Evolutionary conservation across 2,797 vertebrate species (phyloP).

Genomic region (Choloepus didactylus): DNA sequence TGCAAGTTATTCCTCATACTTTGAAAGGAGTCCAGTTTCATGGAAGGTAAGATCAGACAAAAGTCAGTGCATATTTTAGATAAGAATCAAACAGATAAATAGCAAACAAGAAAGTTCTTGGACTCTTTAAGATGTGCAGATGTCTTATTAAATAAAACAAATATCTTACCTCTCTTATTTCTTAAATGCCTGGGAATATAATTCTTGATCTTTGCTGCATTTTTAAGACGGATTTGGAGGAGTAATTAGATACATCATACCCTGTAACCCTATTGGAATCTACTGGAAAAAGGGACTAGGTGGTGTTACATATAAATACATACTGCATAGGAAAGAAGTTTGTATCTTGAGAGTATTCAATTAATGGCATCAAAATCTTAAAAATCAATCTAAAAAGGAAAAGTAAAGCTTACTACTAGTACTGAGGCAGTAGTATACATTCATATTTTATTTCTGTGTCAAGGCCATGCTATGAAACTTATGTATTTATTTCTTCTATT

Average conservation of each 20-base stretch:
- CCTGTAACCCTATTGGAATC: slow-evolving; percentile 10
- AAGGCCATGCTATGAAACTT: slow-evolving; percentile 71
- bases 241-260: slow-evolving; percentile 5
- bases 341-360: slow-evolving; percentile 31
- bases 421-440: slow-evolving; percentile 45
- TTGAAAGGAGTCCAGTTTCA: slow-evolving; percentile 49
- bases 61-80: slow-evolving; percentile 29
- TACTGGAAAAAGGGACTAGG: slow-evolving; percentile 2
- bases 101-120: slow-evolving; percentile 15
- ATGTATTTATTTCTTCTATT: slow-evolving; percentile 82
- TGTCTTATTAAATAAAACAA: slow-evolving; percentile 49
- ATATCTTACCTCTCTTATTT: slow-evolving; percentile 13
- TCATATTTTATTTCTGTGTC: slow-evolving; percentile 68
- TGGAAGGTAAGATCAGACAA: background rate
- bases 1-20: slow-evolving; percentile 10
- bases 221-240: slow-evolving; percentile 22
- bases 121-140: background rate
- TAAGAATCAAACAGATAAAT: background rate
- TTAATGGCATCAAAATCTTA: slow-evolving; percentile 42
- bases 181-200: slow-evolving; percentile 11
- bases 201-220: background rate
- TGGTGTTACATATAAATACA: background rate
- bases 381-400: slow-evolving; percentile 56
- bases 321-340: slow-evolving; percentile 28
- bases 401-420: slow-evolving; percentile 49